A percentile compares a stretch with the other conserved stretches of the same genome.
Evolutionary conservation across 37 sponge, comb jelly and placozoan species (phyloP).

Genomic region (Beroe ovata): DNA sequence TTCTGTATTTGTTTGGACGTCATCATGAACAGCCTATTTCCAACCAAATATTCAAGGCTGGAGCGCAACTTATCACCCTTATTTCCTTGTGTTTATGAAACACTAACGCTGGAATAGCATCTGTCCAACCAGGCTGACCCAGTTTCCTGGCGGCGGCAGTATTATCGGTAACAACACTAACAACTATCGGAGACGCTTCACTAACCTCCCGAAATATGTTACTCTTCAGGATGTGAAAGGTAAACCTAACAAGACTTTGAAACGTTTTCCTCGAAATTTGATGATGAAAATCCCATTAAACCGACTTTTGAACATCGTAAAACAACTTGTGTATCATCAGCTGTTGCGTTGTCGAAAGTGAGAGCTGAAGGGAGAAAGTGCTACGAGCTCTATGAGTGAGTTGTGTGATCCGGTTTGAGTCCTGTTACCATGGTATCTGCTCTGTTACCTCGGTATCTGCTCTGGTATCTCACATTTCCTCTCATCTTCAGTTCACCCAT

Average conservation of each 20-base stretch:
- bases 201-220: slow-evolving; percentile 35
- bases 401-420: neutral
- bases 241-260: neutral
- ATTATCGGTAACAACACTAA: neutral
- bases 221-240: slow-evolving; percentile 33
- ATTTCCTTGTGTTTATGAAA: neutral
- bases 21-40: no score
- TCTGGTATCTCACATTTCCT: no score
- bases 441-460: no score
- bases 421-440: no score
- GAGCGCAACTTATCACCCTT: no score
- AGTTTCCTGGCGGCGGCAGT: slow-evolving; percentile 16
- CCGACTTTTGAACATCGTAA: no score
- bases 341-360: slow-evolving; percentile 6
- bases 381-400: slow-evolving; percentile 32
- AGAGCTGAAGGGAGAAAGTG: neutral
- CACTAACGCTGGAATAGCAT: neutral
- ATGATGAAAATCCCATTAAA: no score
- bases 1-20: no score
- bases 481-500: slow-evolving; percentile 63
- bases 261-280: neutral
- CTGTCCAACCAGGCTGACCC: slow-evolving; percentile 47
- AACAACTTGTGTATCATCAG: no score
- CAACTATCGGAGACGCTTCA: neutral
- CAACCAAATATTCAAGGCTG: no score